Conservation (phyloP, 2,888 invertebrate genomes). For the Maniola hyperantus region DNA sequence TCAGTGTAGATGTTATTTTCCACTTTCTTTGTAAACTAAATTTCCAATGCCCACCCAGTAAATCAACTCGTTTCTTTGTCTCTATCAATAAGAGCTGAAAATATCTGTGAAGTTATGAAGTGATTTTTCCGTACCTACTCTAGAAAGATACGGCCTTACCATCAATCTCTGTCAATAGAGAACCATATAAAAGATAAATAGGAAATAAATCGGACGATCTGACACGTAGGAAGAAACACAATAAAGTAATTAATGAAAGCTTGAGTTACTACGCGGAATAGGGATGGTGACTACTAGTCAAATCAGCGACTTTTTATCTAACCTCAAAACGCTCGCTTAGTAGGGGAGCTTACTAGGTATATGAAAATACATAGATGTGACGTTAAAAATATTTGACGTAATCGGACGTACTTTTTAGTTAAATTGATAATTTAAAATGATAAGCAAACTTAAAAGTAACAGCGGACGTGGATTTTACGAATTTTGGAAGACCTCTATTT, state of each 20-base stretch:
- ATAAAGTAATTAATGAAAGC: neutral
- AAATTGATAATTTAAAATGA: too few relatives aligned
- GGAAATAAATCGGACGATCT: neutral
- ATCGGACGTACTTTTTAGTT: too few relatives aligned
- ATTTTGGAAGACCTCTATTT: too few relatives aligned
- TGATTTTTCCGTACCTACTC: neutral
- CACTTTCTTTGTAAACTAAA: neutral
- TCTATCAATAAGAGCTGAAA: neutral
- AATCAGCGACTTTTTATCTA: too few relatives aligned
- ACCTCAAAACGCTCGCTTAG: too few relatives aligned
- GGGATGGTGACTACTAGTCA: too few relatives aligned
- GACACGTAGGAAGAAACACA: neutral
- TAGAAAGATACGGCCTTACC: neutral
- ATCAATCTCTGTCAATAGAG: neutral
- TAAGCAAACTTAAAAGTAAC: too few relatives aligned
- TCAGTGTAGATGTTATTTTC: neutral
- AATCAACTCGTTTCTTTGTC: neutral
- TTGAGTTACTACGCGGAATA: neutral
- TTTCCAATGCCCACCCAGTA: neutral
- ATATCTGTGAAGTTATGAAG: neutral
- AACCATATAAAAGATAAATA: neutral
- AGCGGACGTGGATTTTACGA: too few relatives aligned
- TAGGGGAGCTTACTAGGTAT: too few relatives aligned
- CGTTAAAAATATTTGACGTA: too few relatives aligned
- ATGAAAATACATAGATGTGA: too few relatives aligned